Conservation (phyloP, 2,888 invertebrate genomes). For the Adelognathus sp. region DNA sequence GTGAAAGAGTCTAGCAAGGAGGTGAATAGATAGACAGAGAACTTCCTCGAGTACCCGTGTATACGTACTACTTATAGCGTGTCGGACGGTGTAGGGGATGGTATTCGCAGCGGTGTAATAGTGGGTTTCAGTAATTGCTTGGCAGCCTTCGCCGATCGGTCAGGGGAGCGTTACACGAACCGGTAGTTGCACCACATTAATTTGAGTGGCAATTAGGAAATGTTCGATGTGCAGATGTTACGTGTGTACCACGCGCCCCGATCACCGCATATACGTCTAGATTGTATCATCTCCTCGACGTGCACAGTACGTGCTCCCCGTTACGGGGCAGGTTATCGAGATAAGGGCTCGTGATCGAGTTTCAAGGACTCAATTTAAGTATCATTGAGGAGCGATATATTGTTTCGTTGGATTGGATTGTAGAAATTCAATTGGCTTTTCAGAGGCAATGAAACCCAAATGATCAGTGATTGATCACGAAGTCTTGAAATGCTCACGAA, state of each 20-base stretch:
- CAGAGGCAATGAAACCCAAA: no score
- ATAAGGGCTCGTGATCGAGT: not conserved
- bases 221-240: slow-evolving; percentile 31
- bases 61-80: not conserved
- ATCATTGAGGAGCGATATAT: not conserved
- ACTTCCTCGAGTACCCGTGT: no score
- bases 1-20: not conserved
- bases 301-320: not conserved
- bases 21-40: not conserved
- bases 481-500: no score
- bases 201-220: slow-evolving; percentile 50
- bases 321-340: not conserved
- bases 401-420: no score
- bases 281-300: slow-evolving; percentile 20
- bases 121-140: slow-evolving; percentile 40
- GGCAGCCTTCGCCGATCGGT: slow-evolving; percentile 28
- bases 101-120: not conserved
- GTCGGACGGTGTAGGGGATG: not conserved
- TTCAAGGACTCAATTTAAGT: slow-evolving; percentile 13
- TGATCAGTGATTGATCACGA: no score
- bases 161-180: slow-evolving; percentile 3
- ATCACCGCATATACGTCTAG: slow-evolving; percentile 10
- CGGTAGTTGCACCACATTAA: slow-evolving; percentile 27
- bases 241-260: not conserved
- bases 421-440: no score